Evolutionary conservation across 1,140 invertebrate species (phyloP).

Genomic region (Drosophila persimilis): DNA sequence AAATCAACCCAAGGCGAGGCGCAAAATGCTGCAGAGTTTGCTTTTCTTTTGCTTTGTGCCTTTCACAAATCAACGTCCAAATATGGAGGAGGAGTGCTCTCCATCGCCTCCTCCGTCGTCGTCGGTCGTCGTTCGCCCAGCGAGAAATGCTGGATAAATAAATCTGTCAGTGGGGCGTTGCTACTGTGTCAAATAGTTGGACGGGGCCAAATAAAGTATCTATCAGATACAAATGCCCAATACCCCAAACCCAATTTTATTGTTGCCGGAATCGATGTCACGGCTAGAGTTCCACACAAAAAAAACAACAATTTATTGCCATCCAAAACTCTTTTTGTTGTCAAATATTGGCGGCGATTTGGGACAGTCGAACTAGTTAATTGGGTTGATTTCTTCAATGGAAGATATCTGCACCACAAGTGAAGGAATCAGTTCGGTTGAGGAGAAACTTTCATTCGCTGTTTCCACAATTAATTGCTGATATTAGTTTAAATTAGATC

Average conservation of each 20-base stretch:
- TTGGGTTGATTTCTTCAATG: slow-evolving; percentile 53
- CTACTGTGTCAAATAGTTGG: slow-evolving; percentile 65
- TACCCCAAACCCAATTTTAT: slow-evolving; percentile 43
- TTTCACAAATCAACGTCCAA: slow-evolving; percentile 71
- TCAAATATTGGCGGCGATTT: slow-evolving; percentile 38
- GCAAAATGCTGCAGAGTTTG: slow-evolving; percentile 36
- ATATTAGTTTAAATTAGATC: too few species aligned
- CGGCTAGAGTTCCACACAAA: slow-evolving; percentile 22
- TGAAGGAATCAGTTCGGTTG: background rate
- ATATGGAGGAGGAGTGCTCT: slow-evolving; percentile 40
- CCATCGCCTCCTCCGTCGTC: slow-evolving; percentile 12
- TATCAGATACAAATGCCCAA: slow-evolving; percentile 55
- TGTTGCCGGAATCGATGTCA: slow-evolving; percentile 65
- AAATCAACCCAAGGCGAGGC: slow-evolving; percentile 12
- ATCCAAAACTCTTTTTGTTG: slow-evolving; percentile 17
- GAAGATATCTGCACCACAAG: slow-evolving; percentile 11
- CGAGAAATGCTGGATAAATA: slow-evolving; percentile 38
- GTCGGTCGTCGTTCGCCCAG: too few species aligned
- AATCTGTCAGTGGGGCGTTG: slow-evolving; percentile 78
- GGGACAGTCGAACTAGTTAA: slow-evolving; percentile 44
- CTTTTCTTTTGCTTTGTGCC: slow-evolving; percentile 23
- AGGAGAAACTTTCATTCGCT: background rate
- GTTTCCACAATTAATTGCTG: background rate
- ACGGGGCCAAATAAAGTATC: slow-evolving; percentile 48
- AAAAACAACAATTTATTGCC: slow-evolving; percentile 48